These are phyloP conservation scores for Acanthaster planci DNA, from an alignment of 35 echinoderm and acorn worm species.

Conservation along the genomic window DNA sequence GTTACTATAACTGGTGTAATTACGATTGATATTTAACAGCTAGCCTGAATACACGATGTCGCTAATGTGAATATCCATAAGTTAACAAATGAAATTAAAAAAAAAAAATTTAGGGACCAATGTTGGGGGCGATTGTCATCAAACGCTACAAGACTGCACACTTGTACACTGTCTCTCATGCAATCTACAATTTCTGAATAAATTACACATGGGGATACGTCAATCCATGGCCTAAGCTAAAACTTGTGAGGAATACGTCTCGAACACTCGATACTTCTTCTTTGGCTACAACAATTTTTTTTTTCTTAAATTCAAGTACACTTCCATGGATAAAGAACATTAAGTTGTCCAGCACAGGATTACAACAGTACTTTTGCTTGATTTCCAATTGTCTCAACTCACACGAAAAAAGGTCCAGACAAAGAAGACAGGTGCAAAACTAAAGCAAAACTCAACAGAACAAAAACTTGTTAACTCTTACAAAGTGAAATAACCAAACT, in stretches of 20 bases:
- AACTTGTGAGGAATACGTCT: neutral
- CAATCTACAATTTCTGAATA: too few species aligned
- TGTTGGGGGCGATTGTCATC: neutral
- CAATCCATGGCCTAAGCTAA: neutral
- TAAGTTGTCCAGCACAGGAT: slow-evolving; percentile 13
- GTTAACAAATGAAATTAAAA: slow-evolving; percentile 1
- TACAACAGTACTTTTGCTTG: slow-evolving; percentile 12
- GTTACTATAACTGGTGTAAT: too few species aligned
- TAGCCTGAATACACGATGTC: slow-evolving; percentile 13
- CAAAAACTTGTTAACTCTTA: too few species aligned
- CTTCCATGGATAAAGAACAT: slow-evolving; percentile 23
- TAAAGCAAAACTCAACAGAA: too few species aligned
- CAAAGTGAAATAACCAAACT: neutral
- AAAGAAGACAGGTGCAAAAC: neutral
- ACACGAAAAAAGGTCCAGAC: neutral
- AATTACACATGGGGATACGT: neutral
- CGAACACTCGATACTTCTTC: neutral
- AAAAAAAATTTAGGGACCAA: neutral
- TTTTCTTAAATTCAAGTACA: slow-evolving; percentile 30
- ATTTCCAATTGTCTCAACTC: neutral
- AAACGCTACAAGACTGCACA: too few species aligned
- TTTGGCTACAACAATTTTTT: slow-evolving; percentile 6
- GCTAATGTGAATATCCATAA: slow-evolving; percentile 9
- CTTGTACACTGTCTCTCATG: too few species aligned
- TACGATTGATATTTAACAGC: neutral